phyloP scores from a whole-genome alignment of 2,888 invertebrate species.

The Folsomia candida region DNA sequence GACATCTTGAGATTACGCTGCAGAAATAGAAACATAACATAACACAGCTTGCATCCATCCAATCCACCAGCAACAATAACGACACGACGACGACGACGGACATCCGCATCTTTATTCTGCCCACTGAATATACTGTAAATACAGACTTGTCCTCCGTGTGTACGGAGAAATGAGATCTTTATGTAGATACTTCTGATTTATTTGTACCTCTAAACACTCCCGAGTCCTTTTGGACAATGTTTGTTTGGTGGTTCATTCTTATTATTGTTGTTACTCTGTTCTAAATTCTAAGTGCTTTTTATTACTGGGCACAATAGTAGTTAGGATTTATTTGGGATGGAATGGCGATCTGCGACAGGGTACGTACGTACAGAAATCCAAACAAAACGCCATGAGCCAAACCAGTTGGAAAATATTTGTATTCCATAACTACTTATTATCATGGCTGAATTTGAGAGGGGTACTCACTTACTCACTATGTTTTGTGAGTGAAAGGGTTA shows the following conservation, averaged over 20 bases:
- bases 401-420: neutral
- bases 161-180: neutral
- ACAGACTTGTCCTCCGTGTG: neutral
- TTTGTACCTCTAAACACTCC: conserved; percentile 3
- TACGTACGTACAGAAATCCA: too few relatives aligned
- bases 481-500: neutral
- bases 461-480: too few relatives aligned
- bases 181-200: conserved; percentile 2
- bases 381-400: too few relatives aligned
- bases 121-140: too few relatives aligned
- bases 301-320: neutral
- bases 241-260: neutral
- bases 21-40: neutral
- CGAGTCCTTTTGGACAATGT: neutral
- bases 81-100: neutral
- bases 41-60: neutral
- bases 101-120: neutral
- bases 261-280: conserved; percentile 2
- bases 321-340: too few relatives aligned
- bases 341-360: too few relatives aligned
- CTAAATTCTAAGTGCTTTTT: conserved; percentile 1
- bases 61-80: too few relatives aligned
- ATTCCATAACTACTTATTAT: neutral
- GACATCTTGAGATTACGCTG: neutral
- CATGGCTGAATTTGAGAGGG: neutral